phyloP scores from a whole-genome alignment of 2,888 invertebrate species.

The Platycheirus albimanus region DNA sequence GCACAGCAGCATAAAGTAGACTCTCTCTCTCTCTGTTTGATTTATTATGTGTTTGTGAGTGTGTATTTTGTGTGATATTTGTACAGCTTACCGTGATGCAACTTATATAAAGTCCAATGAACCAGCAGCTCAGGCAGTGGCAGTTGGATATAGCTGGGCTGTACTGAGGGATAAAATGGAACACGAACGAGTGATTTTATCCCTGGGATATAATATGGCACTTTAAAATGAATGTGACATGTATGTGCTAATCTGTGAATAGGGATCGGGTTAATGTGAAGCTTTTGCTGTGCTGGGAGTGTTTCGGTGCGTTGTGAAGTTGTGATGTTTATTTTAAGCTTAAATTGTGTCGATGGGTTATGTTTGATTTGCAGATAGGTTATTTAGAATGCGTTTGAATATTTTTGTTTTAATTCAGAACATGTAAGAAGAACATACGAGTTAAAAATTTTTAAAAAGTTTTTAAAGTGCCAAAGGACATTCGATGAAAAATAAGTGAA shows the following conservation, averaged over 20 bases:
- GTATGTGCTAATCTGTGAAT: constrained; percentile 58
- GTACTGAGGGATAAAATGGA: constrained; percentile 43
- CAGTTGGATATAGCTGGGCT: constrained; percentile 30
- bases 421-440: too few relatives aligned
- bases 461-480: too few relatives aligned
- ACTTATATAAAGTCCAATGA: constrained; percentile 64
- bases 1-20: not conserved
- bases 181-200: constrained; percentile 53
- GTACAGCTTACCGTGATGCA: constrained; percentile 22
- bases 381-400: constrained; percentile 39
- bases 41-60: not conserved
- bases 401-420: too few relatives aligned
- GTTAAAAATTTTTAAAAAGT: too few relatives aligned
- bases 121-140: too few relatives aligned
- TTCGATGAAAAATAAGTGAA: too few relatives aligned
- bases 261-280: constrained; percentile 31
- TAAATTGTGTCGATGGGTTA: constrained; percentile 69
- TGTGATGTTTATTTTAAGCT: constrained; percentile 24
- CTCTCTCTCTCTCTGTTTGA: constrained; percentile 20
- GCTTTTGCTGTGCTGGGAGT: too few relatives aligned
- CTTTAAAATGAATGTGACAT: constrained; percentile 30
- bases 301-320: not conserved
- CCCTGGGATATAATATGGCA: constrained; percentile 17
- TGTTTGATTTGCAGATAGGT: constrained; percentile 36
- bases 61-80: constrained; percentile 33